Conservation (phyloP, 2,888 invertebrate species). For the Baronia brevicornis region DNA sequence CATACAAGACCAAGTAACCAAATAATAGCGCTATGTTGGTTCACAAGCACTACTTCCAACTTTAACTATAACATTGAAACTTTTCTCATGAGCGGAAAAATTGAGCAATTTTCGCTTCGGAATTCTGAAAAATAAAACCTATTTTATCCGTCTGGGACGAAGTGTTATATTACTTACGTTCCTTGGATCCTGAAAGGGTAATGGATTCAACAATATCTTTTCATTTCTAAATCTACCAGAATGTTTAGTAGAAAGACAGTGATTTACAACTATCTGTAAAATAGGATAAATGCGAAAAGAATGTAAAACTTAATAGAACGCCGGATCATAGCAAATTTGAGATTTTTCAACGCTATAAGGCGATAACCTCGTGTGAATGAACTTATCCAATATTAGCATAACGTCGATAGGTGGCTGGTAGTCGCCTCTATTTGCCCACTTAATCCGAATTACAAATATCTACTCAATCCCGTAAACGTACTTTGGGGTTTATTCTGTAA, state of each 20-base stretch:
- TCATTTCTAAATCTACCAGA: conserved; percentile 4
- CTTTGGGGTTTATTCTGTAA: conserved; percentile 40
- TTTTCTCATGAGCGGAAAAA: conserved; percentile 19
- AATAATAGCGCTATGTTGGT: conserved; percentile 15
- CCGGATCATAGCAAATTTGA: conserved; percentile 14
- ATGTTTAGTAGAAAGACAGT: background rate
- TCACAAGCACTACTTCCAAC: conserved; percentile 16
- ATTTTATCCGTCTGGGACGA: conserved; percentile 14
- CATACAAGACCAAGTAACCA: conserved; percentile 17
- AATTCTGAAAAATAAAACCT: conserved; percentile 18
- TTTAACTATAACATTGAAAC: conserved; percentile 18
- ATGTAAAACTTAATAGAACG: conserved; percentile 3
- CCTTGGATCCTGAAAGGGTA: conserved; percentile 7
- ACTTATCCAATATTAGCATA: conserved; percentile 33
- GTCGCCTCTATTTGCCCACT: conserved; percentile 27
- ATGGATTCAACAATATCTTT: conserved; percentile 8
- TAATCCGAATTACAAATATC: conserved; percentile 46
- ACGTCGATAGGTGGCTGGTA: conserved; percentile 29
- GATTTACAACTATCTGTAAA: background rate
- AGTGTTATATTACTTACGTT: conserved; percentile 13
- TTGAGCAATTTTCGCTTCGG: conserved; percentile 17
- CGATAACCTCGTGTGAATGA: conserved; percentile 17
- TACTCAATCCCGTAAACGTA: conserved; percentile 42
- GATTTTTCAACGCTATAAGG: conserved; percentile 10
- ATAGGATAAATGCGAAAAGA: background rate